Evolutionary conservation across 2,113 vertebrate species (phyloP).

Genomic region (Pterocles gutturalis): DNA sequence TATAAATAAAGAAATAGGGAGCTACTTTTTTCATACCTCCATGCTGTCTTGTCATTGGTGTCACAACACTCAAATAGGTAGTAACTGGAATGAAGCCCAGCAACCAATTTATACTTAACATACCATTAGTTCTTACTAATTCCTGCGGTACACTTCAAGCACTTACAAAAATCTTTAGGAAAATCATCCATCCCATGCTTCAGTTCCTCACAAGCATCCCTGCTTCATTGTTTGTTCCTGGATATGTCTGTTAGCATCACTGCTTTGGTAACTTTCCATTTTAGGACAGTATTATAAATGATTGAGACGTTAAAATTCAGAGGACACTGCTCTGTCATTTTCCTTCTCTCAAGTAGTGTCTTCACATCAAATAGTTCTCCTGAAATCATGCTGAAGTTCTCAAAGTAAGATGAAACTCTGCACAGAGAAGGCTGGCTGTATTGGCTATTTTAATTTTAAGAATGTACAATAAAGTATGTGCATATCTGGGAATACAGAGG

Average conservation of each 20-base stretch:
- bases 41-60: not conserved
- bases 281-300: not conserved
- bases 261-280: not conserved
- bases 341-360: not conserved
- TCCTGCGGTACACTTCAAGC: not conserved
- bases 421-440: not conserved
- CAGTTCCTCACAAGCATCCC: not conserved
- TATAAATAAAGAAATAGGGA: not conserved
- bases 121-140: not conserved
- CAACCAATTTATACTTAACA: not conserved
- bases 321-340: not conserved
- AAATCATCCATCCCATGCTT: not conserved
- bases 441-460: not conserved
- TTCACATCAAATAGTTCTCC: not conserved
- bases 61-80: not conserved
- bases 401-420: not conserved
- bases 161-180: not conserved
- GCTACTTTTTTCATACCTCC: not conserved
- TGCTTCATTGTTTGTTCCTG: not conserved
- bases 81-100: conserved; percentile 41
- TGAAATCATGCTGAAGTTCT: not conserved
- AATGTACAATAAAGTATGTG: not conserved
- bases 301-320: not conserved
- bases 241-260: not conserved
- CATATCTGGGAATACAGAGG: not conserved